Base-by-base conservation (phyloP, 2,113 vertebrate species). In the Tapirus terrestris region DNA sequence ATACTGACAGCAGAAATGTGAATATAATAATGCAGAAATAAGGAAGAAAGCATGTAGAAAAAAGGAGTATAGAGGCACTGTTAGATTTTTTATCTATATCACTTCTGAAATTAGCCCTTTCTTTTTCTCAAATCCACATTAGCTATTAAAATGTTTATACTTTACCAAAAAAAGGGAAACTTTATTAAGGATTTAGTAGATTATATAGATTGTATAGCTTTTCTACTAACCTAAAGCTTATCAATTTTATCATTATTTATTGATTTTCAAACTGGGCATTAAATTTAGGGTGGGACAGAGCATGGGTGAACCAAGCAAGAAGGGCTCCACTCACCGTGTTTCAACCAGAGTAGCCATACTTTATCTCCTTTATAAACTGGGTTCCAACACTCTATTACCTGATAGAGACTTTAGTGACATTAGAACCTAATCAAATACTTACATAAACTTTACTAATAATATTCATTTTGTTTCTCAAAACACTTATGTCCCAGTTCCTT, bases 91-190 rank as follows among this genome's bases (percentile, higher is more conserved):
- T n/a, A 0, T 95, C 7, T 45, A 10, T 16, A 25, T 48, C 11
- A 65, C 31, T 84, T 89, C 33, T 94, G 39, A 89, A 85, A 89
- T 86, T 39, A 93, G 72, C 25, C 13, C 27, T 67, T 33, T 76
- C n/a, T 79, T 95, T 72, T 94, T 56, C 81, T 89, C 31, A 75
- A 68, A 31, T 70, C 33, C 56, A 94, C 86, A 82, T 48, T 83
- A 84, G 43, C 43, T 86, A 43, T 70, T 43, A 70, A 90, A 65
- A 70, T 48, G 58, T 88, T 53, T 29, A 36, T 68, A 48, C 31
- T 87, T 51, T 23, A 86, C 3, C 12, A 80, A 36, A 4, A 6
- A 56, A 11, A 45, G 63, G 18, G 14, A 72, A 73, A 86, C 11
- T 68, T 79, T 86, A 84, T 45, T 91, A 84, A 80, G 48, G 31